Conservation (phyloP, 2,797 vertebrate species). For the Urophycis tenuis region DNA sequence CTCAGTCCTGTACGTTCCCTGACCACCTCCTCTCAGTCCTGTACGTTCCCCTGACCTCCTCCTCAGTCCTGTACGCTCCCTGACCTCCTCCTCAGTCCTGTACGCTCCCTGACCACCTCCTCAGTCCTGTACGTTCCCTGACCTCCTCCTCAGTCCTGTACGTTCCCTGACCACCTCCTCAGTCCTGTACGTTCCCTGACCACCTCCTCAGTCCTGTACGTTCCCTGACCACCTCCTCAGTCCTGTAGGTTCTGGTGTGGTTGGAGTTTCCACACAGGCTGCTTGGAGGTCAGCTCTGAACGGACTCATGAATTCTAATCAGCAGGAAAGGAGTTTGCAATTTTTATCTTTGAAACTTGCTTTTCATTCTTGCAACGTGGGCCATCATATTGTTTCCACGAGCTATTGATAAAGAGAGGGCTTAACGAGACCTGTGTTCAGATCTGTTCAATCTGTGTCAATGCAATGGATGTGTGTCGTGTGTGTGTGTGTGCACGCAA, state of each 20-base stretch:
- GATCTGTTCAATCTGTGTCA: not conserved
- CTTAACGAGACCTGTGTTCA: not conserved
- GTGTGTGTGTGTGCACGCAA: constrained; percentile 2
- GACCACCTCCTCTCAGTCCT: no score
- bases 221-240: no score
- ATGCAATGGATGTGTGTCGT: constrained; percentile 10
- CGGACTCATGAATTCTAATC: not conserved
- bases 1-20: no score
- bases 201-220: no score
- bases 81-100: not conserved
- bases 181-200: no score
- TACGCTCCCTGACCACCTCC: no score
- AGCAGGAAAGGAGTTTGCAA: not conserved
- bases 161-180: no score
- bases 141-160: not conserved
- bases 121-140: no score
- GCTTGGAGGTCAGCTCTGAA: not conserved
- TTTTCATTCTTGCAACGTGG: not conserved
- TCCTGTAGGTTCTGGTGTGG: not conserved
- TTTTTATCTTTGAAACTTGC: not conserved
- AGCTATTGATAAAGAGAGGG: not conserved
- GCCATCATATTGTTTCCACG: not conserved
- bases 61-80: no score
- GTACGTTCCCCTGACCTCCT: no score
- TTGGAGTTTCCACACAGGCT: not conserved